Conservation (phyloP, 2,888 invertebrate genomes). For the Rugalucina vietnamica region DNA sequence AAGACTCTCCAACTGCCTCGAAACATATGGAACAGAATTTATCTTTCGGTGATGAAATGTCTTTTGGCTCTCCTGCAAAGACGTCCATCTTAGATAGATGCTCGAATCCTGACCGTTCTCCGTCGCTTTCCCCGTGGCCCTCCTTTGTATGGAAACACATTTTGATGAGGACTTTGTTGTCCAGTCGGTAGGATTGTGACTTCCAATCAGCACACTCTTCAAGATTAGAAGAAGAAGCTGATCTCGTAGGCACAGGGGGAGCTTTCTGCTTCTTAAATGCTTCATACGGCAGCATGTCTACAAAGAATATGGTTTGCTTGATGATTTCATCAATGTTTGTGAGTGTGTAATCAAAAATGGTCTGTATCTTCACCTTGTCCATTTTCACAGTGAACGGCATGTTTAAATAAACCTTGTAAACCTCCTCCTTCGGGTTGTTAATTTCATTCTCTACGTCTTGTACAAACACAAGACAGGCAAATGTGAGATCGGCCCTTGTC, state of each 20-base stretch:
- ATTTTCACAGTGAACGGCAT: conserved; percentile 36
- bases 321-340: conserved; percentile 61
- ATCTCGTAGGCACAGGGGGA: not conserved
- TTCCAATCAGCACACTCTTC: conserved; percentile 38
- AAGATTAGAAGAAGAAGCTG: not conserved
- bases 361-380: conserved; percentile 51
- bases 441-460: conserved; percentile 57
- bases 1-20: conserved; percentile 39
- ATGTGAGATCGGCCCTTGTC: not conserved
- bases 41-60: conserved; percentile 35
- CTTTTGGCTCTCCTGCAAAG: conserved; percentile 5
- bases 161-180: not conserved
- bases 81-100: conserved; percentile 14
- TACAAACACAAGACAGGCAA: conserved; percentile 46
- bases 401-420: conserved; percentile 64
- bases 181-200: conserved; percentile 28
- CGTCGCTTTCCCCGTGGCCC: not conserved
- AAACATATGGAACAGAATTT: conserved; percentile 66
- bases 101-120: conserved; percentile 13
- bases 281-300: conserved; percentile 59
- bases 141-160: not conserved
- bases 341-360: conserved; percentile 62
- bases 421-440: conserved; percentile 51
- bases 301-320: conserved; percentile 54
- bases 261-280: conserved; percentile 13